A percentile compares a stretch with the other conserved stretches of the same genome.
Conservation (phyloP, 2,797 vertebrate species). For the Ctenopoma multispine region DNA sequence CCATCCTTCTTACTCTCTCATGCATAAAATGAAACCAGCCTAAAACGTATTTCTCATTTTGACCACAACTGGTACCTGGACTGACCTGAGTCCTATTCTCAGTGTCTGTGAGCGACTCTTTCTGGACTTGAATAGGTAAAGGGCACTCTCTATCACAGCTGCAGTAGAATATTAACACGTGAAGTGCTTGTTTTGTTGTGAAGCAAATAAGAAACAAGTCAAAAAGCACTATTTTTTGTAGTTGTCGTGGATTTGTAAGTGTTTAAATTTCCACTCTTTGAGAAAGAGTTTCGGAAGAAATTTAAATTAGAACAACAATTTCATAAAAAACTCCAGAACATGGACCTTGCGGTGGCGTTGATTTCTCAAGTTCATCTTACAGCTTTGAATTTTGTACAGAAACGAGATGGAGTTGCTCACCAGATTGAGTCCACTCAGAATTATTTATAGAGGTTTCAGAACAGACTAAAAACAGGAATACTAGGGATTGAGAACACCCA, state of each 20-base stretch:
- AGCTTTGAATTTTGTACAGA: too few species aligned
- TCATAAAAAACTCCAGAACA: too few species aligned
- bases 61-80: slow-evolving; percentile 31
- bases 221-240: too few species aligned
- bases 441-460: background rate
- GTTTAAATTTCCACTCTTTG: too few species aligned
- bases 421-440: background rate
- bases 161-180: slow-evolving; percentile 55
- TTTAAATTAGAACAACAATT: too few species aligned
- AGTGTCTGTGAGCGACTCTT: background rate
- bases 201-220: slow-evolving; percentile 6
- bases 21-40: slow-evolving; percentile 40
- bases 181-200: slow-evolving; percentile 9
- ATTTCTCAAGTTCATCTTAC: too few species aligned
- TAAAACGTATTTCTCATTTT: slow-evolving; percentile 45
- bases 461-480: too few species aligned
- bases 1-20: slow-evolving; percentile 49
- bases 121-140: slow-evolving; percentile 14
- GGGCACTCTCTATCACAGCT: slow-evolving; percentile 29
- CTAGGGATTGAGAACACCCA: too few species aligned
- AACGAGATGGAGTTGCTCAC: too few species aligned
- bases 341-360: too few species aligned
- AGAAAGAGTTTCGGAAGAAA: too few species aligned
- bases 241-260: too few species aligned
- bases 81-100: background rate